Evolutionary conservation across 1,140 invertebrate species (phyloP).

Genomic region (Battus philenor): DNA sequence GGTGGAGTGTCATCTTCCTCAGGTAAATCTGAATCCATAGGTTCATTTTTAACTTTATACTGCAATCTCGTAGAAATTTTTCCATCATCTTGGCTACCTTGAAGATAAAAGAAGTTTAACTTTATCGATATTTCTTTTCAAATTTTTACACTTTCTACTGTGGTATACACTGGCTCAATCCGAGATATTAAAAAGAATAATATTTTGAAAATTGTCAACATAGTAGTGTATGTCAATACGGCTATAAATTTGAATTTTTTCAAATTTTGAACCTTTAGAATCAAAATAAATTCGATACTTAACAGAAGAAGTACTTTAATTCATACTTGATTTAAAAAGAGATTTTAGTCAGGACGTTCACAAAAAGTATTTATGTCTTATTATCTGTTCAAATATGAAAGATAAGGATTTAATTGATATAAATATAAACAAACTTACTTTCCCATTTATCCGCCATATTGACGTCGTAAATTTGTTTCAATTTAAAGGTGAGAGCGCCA

Average conservation of each 20-base stretch:
- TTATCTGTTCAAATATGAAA: conserved; percentile 2
- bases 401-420: conserved; percentile 21
- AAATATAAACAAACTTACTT: conserved; percentile 79
- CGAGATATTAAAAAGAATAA: conserved; percentile 1
- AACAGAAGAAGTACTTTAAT: conserved; percentile 13
- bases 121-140: conserved; percentile 11
- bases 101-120: conserved; percentile 33
- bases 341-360: conserved; percentile 21
- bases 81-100: conserved; percentile 45
- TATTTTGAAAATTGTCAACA: conserved; percentile 12
- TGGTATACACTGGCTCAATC: not conserved
- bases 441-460: conserved; percentile 87
- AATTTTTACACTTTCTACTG: not conserved
- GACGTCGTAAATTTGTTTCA: conserved; percentile 73
- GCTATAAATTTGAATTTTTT: conserved; percentile 72
- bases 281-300: conserved; percentile 15
- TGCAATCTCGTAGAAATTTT: conserved; percentile 56
- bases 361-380: conserved; percentile 21
- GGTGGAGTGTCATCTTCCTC: conserved; percentile 81
- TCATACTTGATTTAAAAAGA: conserved; percentile 17
- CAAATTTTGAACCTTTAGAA: conserved; percentile 69
- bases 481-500: conserved; percentile 70
- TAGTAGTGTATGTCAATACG: conserved; percentile 42
- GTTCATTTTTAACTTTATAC: conserved; percentile 76
- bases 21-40: conserved; percentile 79